A percentile compares a stretch with the other conserved stretches of the same genome.
Evolutionary conservation across 53 echinoderm and acorn worm species (phyloP).

Genomic region (Henricia sp.): DNA sequence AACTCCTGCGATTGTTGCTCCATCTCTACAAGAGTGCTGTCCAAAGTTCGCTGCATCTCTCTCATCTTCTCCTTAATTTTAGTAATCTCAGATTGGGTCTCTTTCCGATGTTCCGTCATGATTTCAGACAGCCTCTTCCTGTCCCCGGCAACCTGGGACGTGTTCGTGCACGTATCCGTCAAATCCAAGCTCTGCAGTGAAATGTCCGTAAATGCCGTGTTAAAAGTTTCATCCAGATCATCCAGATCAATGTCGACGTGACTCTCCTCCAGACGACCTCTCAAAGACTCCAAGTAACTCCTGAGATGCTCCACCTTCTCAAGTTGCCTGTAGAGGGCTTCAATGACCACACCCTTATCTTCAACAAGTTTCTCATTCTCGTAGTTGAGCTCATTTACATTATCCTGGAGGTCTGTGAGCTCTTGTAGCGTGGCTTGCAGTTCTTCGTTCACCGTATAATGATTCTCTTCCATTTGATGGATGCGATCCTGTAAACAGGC

Average conservation of each 20-base stretch:
- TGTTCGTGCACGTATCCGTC: constrained; percentile 55
- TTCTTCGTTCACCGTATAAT: constrained; percentile 97
- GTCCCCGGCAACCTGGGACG: constrained; percentile 59
- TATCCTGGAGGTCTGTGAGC: constrained; percentile 92
- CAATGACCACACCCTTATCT: constrained; percentile 84
- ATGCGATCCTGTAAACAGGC: constrained; percentile 97
- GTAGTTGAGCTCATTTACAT: constrained; percentile 75
- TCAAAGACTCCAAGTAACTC: constrained; percentile 62
- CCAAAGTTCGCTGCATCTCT: constrained; percentile 71
- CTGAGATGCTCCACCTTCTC: constrained; percentile 79
- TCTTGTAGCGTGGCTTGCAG: constrained; percentile 97
- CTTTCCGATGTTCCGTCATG: constrained; percentile 77
- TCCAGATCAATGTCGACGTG: constrained; percentile 77
- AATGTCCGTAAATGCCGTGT: constrained; percentile 58
- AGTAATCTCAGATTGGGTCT: constrained; percentile 74
- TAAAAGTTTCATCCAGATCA: constrained; percentile 70
- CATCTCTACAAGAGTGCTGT: constrained; percentile 72
- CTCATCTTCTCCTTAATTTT: constrained; percentile 77
- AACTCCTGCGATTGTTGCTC: constrained; percentile 78
- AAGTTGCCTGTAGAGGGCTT: constrained; percentile 80
- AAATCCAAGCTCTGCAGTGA: constrained; percentile 49
- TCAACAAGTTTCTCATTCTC: constrained; percentile 93
- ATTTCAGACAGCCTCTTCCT: constrained; percentile 71
- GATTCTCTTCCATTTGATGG: constrained; percentile 99
- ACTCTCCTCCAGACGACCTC: constrained; percentile 71